These are phyloP conservation scores for Tenthredo scrophulariae DNA, from an alignment of 2,888 invertebrate genomes.

Conservation along the genomic window DNA sequence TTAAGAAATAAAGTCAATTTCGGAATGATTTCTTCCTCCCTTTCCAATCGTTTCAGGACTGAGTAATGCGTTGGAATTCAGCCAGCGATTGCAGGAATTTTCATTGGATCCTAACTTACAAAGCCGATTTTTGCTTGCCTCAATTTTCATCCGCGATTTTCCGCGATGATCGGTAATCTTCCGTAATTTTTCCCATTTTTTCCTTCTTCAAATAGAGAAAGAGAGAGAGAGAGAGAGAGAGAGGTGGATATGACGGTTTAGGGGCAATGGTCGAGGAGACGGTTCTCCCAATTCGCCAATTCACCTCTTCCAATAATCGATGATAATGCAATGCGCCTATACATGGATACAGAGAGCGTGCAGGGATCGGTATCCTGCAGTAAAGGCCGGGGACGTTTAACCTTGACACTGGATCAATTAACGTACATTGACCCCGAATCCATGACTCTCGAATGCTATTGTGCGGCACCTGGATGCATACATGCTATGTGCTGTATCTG, in stretches of 20 bases:
- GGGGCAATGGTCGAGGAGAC: background rate
- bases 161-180: no score
- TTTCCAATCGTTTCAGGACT: no score
- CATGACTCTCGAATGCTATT: constrained; percentile 69
- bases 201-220: background rate
- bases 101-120: no score
- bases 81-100: no score
- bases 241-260: background rate
- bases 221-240: background rate
- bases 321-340: constrained; percentile 73
- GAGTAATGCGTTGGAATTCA: no score
- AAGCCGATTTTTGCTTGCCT: no score
- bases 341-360: constrained; percentile 59
- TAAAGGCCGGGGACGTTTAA: constrained; percentile 69
- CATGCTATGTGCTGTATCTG: background rate
- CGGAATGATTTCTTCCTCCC: no score
- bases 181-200: no score
- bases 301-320: constrained; percentile 72
- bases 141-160: no score
- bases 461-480: constrained; percentile 56
- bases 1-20: no score
- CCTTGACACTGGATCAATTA: constrained; percentile 78
- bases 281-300: background rate
- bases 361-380: constrained; percentile 11
- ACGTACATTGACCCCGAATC: constrained; percentile 72